phyloP scores from a whole-genome alignment of 2,113 vertebrate genomes.

The Ahaetulla prasina region DNA sequence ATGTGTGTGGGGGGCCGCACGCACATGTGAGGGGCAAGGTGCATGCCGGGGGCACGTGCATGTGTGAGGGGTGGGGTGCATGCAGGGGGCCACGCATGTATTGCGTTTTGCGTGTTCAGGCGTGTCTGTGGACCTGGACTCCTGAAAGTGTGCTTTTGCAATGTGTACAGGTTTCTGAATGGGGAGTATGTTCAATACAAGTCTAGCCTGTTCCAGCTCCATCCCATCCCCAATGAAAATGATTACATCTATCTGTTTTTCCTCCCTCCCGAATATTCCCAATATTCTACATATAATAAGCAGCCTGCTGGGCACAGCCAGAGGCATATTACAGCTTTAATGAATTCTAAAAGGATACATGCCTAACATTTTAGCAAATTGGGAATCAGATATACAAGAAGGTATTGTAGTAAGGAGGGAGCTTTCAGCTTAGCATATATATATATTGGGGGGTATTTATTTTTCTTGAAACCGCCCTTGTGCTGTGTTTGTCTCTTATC shows the following conservation, averaged over 20 bases:
- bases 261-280: not conserved
- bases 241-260: not conserved
- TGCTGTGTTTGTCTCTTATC: slow-evolving; percentile 9
- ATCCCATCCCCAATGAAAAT: not conserved
- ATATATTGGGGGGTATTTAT: not conserved
- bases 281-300: not conserved
- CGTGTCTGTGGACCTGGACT: not conserved
- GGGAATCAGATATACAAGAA: not conserved
- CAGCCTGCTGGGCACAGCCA: not conserved
- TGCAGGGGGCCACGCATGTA: too few relatives aligned
- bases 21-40: too few relatives aligned
- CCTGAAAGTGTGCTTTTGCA: not conserved
- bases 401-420: not conserved
- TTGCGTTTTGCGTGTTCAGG: too few relatives aligned
- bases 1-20: too few relatives aligned
- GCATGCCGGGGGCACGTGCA: too few relatives aligned
- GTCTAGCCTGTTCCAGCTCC: not conserved
- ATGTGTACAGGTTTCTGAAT: not conserved
- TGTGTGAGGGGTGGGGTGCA: too few relatives aligned
- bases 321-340: not conserved
- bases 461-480: not conserved
- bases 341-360: not conserved
- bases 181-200: not conserved
- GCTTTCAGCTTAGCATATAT: slow-evolving; percentile 14
- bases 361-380: not conserved